Evolutionary conservation across 92 coral and sea anemone species (phyloP).

Genomic region (Ricordea florida): DNA sequence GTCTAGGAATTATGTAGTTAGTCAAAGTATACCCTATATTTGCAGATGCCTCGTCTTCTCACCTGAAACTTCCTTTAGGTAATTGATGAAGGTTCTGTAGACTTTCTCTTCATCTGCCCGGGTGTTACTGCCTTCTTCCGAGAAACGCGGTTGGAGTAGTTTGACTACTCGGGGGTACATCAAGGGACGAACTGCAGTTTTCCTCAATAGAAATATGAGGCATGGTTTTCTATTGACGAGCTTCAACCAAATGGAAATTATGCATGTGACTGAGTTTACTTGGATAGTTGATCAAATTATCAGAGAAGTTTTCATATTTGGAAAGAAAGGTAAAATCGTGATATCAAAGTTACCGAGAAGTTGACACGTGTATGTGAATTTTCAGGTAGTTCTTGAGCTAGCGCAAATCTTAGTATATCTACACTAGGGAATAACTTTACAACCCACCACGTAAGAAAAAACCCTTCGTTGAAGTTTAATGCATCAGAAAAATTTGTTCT

Average conservation of each 20-base stretch:
- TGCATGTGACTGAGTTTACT: too few relatives aligned
- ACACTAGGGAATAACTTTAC: too few relatives aligned
- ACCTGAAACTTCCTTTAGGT: slow-evolving; percentile 67
- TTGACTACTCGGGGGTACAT: slow-evolving; percentile 49
- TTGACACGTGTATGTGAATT: too few relatives aligned
- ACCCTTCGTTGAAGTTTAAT: too few relatives aligned
- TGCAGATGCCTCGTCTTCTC: background rate
- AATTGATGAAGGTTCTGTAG: slow-evolving; percentile 54
- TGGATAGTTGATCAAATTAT: too few relatives aligned
- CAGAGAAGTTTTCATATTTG: too few relatives aligned
- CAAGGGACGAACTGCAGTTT: slow-evolving; percentile 34
- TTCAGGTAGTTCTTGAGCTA: too few relatives aligned
- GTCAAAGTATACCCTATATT: background rate
- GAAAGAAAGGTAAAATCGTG: too few relatives aligned
- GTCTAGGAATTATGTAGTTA: background rate
- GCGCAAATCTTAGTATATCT: too few relatives aligned
- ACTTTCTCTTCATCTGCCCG: slow-evolving; percentile 25
- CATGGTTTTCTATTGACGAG: slow-evolving; percentile 37
- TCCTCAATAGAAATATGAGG: slow-evolving; percentile 37
- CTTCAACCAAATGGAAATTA: slow-evolving; percentile 20
- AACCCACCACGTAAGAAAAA: too few relatives aligned
- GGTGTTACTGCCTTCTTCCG: slow-evolving; percentile 47
- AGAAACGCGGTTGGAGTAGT: slow-evolving; percentile 30
- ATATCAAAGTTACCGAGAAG: too few relatives aligned
- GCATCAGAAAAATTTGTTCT: too few relatives aligned